Evolutionary conservation across 2,113 vertebrate genomes (phyloP), one percentile per base, ranked within the genome.

Genomic region (Ifrita kowaldi): DNA sequence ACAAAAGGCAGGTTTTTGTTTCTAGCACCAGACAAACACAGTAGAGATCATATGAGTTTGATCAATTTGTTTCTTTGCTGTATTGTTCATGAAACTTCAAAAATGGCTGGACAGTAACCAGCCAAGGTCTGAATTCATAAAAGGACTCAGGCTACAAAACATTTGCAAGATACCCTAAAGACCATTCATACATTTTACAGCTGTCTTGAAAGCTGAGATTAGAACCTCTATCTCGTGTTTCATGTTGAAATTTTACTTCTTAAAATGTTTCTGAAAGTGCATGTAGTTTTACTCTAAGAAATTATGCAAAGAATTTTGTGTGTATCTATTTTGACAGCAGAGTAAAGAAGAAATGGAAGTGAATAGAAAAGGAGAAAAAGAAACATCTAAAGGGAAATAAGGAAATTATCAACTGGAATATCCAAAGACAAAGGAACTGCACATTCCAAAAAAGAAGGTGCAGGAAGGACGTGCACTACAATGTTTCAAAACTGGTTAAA

Each of bases 321-420:
- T 81, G 1, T 86, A 9, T 95, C 13, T 96, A 7, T 97, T 96
- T 97, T 96, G 68, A 87, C 94, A 81, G 74, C 94, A 98, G 96
- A 97, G 33, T 88, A 95, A 87, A 95, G 97, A 97, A 97, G 97
- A 97, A 77, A 59, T 64, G 89, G 96, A 94, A 96, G 41, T 53
- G 91, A 97, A 67, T 81, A 96, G 91, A 92, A 92, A 55, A 76
- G 50, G 82, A 92, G 87, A 78, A 89, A 70, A 94, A 97, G 94
- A 94, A 97, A 35, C 46, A 49, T 19, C 24, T 63, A 95, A 97
- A 93, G 59, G 93, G 55, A 89, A 94, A 89, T 83, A 93, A 95
- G 76, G 71, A 91, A 88, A 84, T 92, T 79, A 63, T 93, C 89
- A 23, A 82, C 46, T 88, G 89, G 79, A 84, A 83, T 94, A 91